Evolutionary conservation across 2,797 vertebrate species (phyloP).

Genomic region (Kryptolebias ocellatus): DNA sequence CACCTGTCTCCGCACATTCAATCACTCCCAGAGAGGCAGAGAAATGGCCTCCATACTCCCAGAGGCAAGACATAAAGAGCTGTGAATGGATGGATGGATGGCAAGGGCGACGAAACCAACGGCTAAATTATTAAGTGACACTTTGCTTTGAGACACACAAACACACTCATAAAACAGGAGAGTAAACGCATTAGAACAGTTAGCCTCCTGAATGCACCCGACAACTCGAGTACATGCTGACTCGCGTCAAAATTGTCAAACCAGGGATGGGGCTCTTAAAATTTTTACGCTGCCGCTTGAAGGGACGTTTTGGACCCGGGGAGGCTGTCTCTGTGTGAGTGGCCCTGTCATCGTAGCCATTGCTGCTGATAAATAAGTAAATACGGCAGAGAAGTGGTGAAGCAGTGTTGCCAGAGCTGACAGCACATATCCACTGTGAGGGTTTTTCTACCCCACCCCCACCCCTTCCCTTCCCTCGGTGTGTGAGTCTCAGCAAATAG

Average conservation of each 20-base stretch:
- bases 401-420: conserved; percentile 63
- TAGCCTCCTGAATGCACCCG: conserved; percentile 86
- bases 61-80: conserved; percentile 81
- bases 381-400: conserved; percentile 65
- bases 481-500: conserved; percentile 59
- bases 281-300: conserved; percentile 70
- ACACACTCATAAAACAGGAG: conserved; percentile 67
- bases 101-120: conserved; percentile 72
- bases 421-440: conserved; percentile 53
- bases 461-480: background rate
- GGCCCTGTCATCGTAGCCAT: conserved; percentile 79
- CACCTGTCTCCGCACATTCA: conserved; percentile 74
- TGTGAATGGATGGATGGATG: conserved; percentile 72
- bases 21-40: conserved; percentile 65
- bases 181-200: conserved; percentile 88
- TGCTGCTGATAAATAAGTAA: conserved; percentile 85
- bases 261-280: conserved; percentile 77
- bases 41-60: conserved; percentile 72
- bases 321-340: conserved; percentile 76
- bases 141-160: conserved; percentile 69
- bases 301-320: conserved; percentile 68
- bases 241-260: conserved; percentile 84
- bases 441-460: conserved; percentile 4
- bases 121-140: conserved; percentile 89
- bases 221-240: conserved; percentile 82